Conservation (phyloP, 2,113 vertebrate species). For the Microcebus tavaratra region DNA sequence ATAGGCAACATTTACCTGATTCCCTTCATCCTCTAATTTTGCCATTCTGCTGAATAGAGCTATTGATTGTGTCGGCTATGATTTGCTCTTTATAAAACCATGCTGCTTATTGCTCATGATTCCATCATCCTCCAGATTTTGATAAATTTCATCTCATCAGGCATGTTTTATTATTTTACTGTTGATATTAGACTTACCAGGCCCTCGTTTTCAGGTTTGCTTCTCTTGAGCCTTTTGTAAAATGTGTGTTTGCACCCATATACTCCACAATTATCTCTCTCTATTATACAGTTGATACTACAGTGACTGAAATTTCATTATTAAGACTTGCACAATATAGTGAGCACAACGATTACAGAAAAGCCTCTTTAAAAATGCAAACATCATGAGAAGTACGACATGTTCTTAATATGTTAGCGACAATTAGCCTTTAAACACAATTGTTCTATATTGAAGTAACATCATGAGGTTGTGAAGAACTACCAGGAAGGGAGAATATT, state of each 20-base stretch:
- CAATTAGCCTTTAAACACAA: not conserved
- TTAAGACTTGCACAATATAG: not conserved
- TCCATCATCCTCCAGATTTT: conserved; percentile 52
- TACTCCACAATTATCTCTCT: not conserved
- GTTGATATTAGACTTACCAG: conserved; percentile 55
- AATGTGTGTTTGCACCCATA: not conserved
- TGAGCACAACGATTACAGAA: not conserved
- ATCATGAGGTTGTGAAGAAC: not conserved
- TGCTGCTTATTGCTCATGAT: conserved; percentile 57
- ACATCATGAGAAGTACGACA: not conserved
- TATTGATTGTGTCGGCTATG: conserved; percentile 58
- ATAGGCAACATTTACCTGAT: conserved; percentile 67
- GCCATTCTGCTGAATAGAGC: conserved; percentile 66
- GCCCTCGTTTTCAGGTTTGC: conserved; percentile 35
- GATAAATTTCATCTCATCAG: conserved; percentile 59
- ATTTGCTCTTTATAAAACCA: conserved; percentile 65
- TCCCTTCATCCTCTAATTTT: conserved; percentile 70
- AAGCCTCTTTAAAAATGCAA: not conserved
- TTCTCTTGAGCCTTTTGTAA: conserved; percentile 51
- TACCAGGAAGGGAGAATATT: not conserved
- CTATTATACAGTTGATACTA: not conserved
- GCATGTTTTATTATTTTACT: conserved; percentile 68
- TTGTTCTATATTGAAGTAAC: conserved; percentile 9
- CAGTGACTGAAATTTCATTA: not conserved
- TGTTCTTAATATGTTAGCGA: not conserved